Percentiles rank a stretch among this genome's conserved stretches.
Conservation (phyloP, 2,113 vertebrate species). For the Myrmecobius fasciatus region DNA sequence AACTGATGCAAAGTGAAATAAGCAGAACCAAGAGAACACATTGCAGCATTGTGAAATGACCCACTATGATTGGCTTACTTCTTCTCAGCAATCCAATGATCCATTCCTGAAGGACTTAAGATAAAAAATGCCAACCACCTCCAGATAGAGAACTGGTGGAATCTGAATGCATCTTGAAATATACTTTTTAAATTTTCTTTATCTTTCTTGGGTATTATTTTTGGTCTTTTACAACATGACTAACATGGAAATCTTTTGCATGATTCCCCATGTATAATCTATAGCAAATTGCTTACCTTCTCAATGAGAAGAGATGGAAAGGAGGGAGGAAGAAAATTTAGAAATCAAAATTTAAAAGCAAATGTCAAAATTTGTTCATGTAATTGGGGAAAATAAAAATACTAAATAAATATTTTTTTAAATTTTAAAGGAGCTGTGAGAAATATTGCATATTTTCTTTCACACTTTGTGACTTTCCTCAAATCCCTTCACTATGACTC, state of each 20-base stretch:
- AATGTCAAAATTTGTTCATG: neutral
- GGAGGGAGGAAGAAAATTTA: neutral
- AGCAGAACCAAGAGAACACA: neutral
- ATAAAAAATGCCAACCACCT: neutral
- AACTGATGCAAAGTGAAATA: neutral
- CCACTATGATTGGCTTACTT: neutral
- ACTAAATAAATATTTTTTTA: neutral
- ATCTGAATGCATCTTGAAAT: neutral
- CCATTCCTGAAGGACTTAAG: neutral
- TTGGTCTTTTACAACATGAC: neutral
- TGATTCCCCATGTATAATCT: neutral
- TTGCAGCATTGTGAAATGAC: neutral
- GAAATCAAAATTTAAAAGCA: neutral
- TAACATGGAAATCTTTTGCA: neutral
- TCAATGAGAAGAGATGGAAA: neutral
- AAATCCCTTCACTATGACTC: neutral
- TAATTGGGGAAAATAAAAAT: neutral
- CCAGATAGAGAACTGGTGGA: neutral
- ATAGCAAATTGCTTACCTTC: neutral
- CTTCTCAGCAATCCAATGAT: neutral
- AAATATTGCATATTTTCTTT: slow-evolving; percentile 28
- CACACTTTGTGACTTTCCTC: neutral
- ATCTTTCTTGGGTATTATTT: neutral
- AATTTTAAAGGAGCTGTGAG: neutral
- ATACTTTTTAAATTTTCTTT: neutral